Conservation (phyloP, 2,888 invertebrate species). For the Clunio marinus region DNA sequence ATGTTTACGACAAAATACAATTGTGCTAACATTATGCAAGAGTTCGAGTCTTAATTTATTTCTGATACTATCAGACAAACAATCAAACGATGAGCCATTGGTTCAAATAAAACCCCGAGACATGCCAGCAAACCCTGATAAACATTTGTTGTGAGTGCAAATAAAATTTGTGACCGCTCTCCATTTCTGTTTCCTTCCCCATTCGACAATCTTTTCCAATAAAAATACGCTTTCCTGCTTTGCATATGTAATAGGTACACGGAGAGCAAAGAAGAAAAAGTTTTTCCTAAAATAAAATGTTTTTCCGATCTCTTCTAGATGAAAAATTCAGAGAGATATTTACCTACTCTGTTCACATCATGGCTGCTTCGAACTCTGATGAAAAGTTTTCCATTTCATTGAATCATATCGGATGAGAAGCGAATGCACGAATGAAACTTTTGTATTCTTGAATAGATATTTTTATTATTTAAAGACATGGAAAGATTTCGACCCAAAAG, state of each 20-base stretch:
- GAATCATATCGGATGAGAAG: slow-evolving; percentile 9
- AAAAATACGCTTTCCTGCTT: slow-evolving; percentile 4
- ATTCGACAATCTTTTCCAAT: slow-evolving; percentile 7
- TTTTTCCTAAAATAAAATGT: background rate
- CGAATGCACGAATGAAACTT: background rate
- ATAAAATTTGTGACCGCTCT: background rate
- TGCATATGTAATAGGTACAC: background rate
- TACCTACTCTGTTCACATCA: background rate
- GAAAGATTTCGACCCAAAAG: too few relatives aligned
- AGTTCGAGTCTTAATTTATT: too few relatives aligned
- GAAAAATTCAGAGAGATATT: too few relatives aligned
- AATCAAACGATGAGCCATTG: too few relatives aligned
- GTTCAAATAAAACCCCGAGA: too few relatives aligned
- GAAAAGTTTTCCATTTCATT: background rate
- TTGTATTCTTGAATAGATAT: slow-evolving; percentile 10
- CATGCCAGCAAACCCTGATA: too few relatives aligned
- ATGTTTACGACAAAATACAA: too few relatives aligned
- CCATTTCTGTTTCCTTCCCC: background rate
- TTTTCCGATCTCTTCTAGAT: background rate
- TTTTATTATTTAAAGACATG: too few relatives aligned
- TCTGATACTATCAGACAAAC: too few relatives aligned
- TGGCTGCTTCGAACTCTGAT: background rate
- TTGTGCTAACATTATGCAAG: too few relatives aligned
- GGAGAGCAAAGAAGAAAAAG: background rate
- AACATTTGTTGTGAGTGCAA: slow-evolving; percentile 17